Conservation (phyloP, 2,113 vertebrate genomes). For the Noturus placidus region DNA sequence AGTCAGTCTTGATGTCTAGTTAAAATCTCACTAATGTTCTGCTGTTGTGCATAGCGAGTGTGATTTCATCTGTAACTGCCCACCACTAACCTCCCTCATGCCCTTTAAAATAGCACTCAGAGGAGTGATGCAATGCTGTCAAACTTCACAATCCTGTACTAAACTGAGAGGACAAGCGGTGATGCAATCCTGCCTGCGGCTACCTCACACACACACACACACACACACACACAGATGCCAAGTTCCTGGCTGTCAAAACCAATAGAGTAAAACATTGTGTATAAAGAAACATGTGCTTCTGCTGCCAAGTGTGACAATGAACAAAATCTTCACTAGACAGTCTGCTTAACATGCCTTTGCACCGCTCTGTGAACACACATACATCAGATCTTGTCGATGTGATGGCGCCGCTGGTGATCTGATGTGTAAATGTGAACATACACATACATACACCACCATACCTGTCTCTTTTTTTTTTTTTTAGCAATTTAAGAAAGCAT, state of each 20-base stretch:
- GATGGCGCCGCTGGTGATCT: background rate
- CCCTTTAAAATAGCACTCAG: constrained; percentile 60
- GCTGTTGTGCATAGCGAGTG: constrained; percentile 63
- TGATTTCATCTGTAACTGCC: constrained; percentile 66
- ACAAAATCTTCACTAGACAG: constrained; percentile 57
- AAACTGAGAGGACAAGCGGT: constrained; percentile 47
- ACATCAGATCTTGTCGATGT: background rate
- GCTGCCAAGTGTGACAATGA: constrained; percentile 66
- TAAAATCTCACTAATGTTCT: constrained; percentile 63
- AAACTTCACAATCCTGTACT: constrained; percentile 60
- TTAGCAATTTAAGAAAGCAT: background rate
- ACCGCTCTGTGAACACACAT: constrained; percentile 47
- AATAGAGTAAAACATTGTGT: constrained; percentile 54
- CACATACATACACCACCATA: background rate
- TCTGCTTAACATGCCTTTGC: constrained; percentile 59
- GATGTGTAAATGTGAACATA: background rate
- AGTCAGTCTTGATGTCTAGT: constrained; percentile 55
- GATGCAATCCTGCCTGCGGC: constrained; percentile 15
- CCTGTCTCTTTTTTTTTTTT: background rate
- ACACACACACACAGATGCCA: constrained; percentile 7
- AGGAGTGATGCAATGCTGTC: constrained; percentile 71
- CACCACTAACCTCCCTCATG: constrained; percentile 48
- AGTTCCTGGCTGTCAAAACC: constrained; percentile 59
- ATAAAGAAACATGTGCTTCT: constrained; percentile 56
- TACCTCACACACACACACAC: background rate